These are phyloP conservation scores for Orthosia incerta DNA, from an alignment of 2,888 invertebrate species.

Conservation along the genomic window DNA sequence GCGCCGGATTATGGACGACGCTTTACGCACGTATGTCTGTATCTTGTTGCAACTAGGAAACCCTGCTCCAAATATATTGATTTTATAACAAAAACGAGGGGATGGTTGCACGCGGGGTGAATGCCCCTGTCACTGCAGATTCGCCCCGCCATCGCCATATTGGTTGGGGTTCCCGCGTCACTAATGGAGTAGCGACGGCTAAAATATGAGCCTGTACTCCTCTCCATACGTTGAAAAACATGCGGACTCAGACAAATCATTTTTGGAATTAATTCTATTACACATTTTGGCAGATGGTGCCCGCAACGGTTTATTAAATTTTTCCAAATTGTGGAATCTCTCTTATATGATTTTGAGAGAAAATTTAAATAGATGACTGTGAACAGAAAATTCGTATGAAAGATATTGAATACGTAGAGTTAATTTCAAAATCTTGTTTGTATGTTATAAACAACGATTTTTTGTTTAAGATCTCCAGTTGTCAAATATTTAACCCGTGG, in stretches of 20 bases:
- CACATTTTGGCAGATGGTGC: conserved; percentile 56
- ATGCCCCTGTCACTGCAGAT: conserved; percentile 90
- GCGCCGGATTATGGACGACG: conserved; percentile 24
- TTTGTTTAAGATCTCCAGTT: neutral
- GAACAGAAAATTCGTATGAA: neutral
- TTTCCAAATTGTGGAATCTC: conserved; percentile 18
- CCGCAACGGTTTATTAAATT: conserved; percentile 21
- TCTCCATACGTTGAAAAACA: conserved; percentile 83
- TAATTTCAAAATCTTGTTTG: neutral
- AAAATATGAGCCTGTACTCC: conserved; percentile 87
- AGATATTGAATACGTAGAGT: neutral
- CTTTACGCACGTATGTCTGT: conserved; percentile 66
- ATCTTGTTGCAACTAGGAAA: conserved; percentile 78
- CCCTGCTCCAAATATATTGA: conserved; percentile 88
- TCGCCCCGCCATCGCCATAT: conserved; percentile 86
- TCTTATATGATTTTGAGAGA: conserved; percentile 2
- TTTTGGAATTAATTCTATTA: conserved; percentile 71
- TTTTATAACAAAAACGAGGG: conserved; percentile 91
- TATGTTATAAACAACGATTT: neutral
- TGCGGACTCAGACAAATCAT: conserved; percentile 75
- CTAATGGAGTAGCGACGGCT: conserved; percentile 88
- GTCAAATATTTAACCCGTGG: neutral
- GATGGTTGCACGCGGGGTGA: conserved; percentile 88
- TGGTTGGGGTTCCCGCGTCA: conserved; percentile 86
- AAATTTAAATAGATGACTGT: neutral